Evolutionary conservation across 1,140 invertebrate genomes (phyloP), one percentile per base, ranked within the genome.

Genomic region (Trichonephila clavipes): DNA sequence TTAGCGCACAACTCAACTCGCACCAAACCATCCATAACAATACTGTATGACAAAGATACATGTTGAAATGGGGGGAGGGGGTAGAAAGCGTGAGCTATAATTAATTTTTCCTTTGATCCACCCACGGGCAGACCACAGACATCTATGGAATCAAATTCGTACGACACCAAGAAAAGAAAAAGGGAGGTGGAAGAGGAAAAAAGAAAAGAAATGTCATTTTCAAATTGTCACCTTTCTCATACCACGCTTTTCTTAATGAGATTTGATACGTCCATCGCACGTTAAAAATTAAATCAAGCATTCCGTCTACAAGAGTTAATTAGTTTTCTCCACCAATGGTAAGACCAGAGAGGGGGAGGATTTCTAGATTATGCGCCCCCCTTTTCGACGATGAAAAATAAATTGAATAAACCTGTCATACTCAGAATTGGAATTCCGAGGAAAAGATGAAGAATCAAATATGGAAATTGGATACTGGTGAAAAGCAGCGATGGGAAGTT

Each of bases 91-190:
- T 7, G 5, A 21, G 21, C 18, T 19, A 64, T 64, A 64, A 64
- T 64, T 64, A 64, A 64, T 64, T 64, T 64, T 64, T 64, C 18
- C 62, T 64, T 64, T 64, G 62, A 64, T 64, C 62, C 62, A 64
- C 62, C 62, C 62, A 64, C 62, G 62, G 21, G 7, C 51, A 64
- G 0, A 19, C 62, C 6, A 6, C 62, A 64, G 62, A 64, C 62
- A 64, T 64, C 16, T 64, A 64, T 64, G 19, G 16, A 64, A 64
- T 64, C 62, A 18, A 64, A 64, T 64, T 64, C 62, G 2, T 64
- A 21, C 19, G 21, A 18, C 62, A 64, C 62, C 16, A 21, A 18
- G 21, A 19, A 18, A 21, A 64, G 62, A 6, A 64, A 21, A 6
- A 18, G 51, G 51, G 10, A 10, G 51, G 44, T 6, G 44, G 44